Base-by-base conservation (phyloP, 37 sponge, comb jelly and placozoan species). In the Aplysina aerophoba region DNA sequence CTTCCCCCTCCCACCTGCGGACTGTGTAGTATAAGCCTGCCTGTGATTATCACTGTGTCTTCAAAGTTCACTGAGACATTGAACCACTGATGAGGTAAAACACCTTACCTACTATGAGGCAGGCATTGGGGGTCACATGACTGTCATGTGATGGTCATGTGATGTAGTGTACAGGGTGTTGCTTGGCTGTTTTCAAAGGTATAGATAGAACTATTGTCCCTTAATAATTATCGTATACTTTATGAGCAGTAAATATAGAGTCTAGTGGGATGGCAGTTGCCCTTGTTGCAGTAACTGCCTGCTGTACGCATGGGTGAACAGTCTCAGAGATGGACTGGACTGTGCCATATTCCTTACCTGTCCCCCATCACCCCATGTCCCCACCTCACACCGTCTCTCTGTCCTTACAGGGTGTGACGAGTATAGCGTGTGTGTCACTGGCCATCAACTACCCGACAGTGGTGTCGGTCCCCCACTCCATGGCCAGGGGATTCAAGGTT, bases 401-500 rank as follows among this genome's bases (percentile, higher is more conserved):
- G 6, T 6, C 20, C 20, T 33, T 75, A 25, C 39, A 93, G 88
- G 98, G 96, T 53, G 88, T 97, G 30, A 44, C 88, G 41, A 91
- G 88, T 82, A 94, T 97, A 11, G 98, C 98, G 3, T 72, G 89
- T 25, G 90, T 93, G n/a, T 93, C 92, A 40, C 87, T 97, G 55
- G 88, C 69, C 36, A 97, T 97, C 22, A 93, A 94, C 41, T 97
- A 97, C 82, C 96, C 96, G 25, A 95, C 98, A 13, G 84, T 86
- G 54, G 98, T 90, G 39, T 97, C 98, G 62, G 94, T 97, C 15
- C 98, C 98, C 33, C 98, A 97, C 89, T 95, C 94, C 40, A 91
- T 97, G 63, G 89, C 93, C 78, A 97, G 95, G 53, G 98, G 96
- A 13, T 97, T 97, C 85, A 97, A 97, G 95, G 95, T 95, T 73